Conservation (phyloP, 2,113 vertebrate species). For the Prunella fulvescens region DNA sequence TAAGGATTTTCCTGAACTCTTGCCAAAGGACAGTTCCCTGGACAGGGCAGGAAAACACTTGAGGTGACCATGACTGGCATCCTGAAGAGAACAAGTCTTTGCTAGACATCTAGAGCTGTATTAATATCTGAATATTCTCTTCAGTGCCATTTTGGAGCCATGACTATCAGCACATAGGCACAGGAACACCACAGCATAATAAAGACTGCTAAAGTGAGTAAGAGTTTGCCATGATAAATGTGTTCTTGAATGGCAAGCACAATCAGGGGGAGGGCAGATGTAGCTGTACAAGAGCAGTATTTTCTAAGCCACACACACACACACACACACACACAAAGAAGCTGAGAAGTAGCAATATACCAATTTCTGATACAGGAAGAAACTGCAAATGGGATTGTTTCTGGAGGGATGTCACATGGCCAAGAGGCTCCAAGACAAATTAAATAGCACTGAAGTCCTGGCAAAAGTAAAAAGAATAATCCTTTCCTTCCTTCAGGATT, state of each 20-base stretch:
- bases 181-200: neutral
- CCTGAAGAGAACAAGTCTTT: neutral
- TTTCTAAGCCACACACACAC: neutral
- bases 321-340: neutral
- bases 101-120: neutral
- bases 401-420: neutral
- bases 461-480: neutral
- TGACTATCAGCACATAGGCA: fast-evolving
- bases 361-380: neutral
- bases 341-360: neutral
- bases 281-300: neutral
- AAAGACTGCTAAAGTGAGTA: neutral
- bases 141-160: neutral
- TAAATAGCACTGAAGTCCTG: neutral
- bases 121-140: neutral
- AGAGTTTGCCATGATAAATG: neutral
- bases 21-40: neutral
- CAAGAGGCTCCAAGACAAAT: neutral
- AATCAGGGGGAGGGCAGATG: neutral
- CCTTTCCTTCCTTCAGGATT: neutral
- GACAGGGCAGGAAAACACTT: neutral
- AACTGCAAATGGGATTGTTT: neutral
- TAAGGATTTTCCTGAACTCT: neutral
- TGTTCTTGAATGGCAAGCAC: neutral
- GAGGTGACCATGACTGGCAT: neutral